Evolutionary conservation across 2,113 vertebrate genomes (phyloP).

Genomic region (Zosterops borbonicus): DNA sequence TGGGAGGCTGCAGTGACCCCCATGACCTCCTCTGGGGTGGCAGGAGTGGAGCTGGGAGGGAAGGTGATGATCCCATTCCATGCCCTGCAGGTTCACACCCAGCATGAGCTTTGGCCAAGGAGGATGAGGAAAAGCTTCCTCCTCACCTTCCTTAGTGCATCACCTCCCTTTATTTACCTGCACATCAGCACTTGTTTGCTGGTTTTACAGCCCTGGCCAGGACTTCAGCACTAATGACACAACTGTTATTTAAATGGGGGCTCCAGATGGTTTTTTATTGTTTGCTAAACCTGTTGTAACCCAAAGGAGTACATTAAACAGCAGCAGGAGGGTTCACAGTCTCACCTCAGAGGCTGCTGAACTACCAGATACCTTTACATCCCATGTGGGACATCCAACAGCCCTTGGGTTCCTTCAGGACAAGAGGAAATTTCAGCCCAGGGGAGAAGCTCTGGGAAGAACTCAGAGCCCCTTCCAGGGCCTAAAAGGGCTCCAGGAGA

Average conservation of each 20-base stretch:
- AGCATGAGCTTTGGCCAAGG: neutral
- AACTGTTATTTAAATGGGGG: neutral
- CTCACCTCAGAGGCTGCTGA: slow-evolving; percentile 69
- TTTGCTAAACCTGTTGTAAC: slow-evolving; percentile 70
- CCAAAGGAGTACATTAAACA: slow-evolving; percentile 61
- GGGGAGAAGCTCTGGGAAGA: neutral
- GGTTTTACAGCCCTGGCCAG: neutral
- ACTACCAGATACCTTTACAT: slow-evolving; percentile 56
- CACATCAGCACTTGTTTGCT: neutral
- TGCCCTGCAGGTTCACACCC: neutral
- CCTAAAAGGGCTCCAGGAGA: neutral
- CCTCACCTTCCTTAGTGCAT: neutral
- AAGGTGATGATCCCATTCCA: neutral
- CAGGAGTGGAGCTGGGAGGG: neutral
- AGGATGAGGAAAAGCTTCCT: neutral
- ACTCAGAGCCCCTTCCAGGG: rapidly evolving
- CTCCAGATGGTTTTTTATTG: slow-evolving; percentile 30
- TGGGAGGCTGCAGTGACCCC: neutral
- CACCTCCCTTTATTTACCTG: neutral
- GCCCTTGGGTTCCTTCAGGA: slow-evolving; percentile 63
- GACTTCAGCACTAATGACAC: neutral
- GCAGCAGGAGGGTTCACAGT: slow-evolving; percentile 59
- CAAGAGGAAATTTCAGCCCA: slow-evolving; percentile 64
- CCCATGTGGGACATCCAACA: slow-evolving; percentile 52
- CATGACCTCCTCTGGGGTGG: rapidly evolving